phyloP scores from a whole-genome alignment of 2,113 vertebrate genomes.

The Plestiodon gilberti region DNA sequence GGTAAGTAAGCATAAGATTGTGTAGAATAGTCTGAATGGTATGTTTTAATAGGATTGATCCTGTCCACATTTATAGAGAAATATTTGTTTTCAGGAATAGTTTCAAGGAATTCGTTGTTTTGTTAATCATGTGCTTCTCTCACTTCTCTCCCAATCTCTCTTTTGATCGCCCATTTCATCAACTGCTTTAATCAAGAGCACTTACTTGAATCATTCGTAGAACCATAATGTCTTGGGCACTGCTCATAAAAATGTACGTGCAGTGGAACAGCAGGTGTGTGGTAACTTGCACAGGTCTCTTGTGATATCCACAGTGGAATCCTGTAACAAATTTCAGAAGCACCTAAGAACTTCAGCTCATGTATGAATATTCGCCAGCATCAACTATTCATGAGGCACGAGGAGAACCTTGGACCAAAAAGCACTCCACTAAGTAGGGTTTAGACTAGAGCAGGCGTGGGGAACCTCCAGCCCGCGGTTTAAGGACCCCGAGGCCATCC shows the following conservation, averaged over 20 bases:
- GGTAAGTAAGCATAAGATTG: not conserved
- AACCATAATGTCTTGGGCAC: not conserved
- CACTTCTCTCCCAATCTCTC: not conserved
- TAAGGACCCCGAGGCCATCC: too few relatives aligned
- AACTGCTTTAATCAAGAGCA: not conserved
- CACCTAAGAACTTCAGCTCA: not conserved
- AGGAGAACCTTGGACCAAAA: too few relatives aligned
- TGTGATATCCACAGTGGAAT: not conserved
- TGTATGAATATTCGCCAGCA: too few relatives aligned
- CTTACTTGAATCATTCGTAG: not conserved
- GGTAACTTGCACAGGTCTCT: not conserved
- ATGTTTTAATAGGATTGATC: not conserved
- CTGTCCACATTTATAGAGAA: not conserved
- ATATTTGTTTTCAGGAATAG: not conserved
- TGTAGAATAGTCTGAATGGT: not conserved
- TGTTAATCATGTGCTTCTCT: not conserved
- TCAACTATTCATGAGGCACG: not conserved
- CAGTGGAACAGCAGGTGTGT: not conserved
- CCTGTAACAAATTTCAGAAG: not conserved
- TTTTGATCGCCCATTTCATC: not conserved
- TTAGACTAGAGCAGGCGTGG: too few relatives aligned
- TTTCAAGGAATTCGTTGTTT: not conserved
- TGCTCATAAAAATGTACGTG: not conserved
- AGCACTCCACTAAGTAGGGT: too few relatives aligned
- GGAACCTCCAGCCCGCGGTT: too few relatives aligned